Evolutionary conservation across 2,797 vertebrate genomes (phyloP).

Genomic region (Ibycter americanus): DNA sequence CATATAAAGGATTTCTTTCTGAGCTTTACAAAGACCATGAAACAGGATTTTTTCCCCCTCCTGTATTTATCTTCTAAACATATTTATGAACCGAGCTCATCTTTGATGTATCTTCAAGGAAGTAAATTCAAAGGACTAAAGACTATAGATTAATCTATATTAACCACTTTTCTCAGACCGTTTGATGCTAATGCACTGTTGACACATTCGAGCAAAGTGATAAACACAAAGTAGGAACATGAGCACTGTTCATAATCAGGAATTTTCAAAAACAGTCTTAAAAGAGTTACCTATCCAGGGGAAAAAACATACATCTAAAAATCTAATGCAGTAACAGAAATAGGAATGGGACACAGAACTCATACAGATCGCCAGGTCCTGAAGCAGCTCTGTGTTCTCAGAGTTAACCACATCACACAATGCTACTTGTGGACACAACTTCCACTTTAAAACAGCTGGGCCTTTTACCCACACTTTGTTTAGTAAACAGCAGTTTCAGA

Average conservation of each 20-base stretch:
- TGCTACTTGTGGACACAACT: not conserved
- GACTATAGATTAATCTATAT: not conserved
- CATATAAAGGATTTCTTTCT: not conserved
- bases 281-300: not conserved
- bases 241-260: not conserved
- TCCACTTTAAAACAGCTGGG: not conserved
- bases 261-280: not conserved
- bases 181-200: not conserved
- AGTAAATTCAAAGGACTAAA: slow-evolving; percentile 10
- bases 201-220: not conserved
- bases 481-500: not conserved
- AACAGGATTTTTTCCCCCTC: not conserved
- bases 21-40: not conserved
- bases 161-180: not conserved
- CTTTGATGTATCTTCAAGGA: not conserved
- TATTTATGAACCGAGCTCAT: not conserved
- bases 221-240: not conserved
- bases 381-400: not conserved
- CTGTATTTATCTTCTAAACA: not conserved
- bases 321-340: not conserved
- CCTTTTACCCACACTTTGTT: not conserved
- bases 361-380: not conserved
- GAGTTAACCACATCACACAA: not conserved
- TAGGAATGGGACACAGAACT: not conserved
- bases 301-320: not conserved